Evolutionary conservation across 1,140 invertebrate genomes (phyloP), one percentile per base, ranked within the genome.

Genomic region (Drosophila sproati): DNA sequence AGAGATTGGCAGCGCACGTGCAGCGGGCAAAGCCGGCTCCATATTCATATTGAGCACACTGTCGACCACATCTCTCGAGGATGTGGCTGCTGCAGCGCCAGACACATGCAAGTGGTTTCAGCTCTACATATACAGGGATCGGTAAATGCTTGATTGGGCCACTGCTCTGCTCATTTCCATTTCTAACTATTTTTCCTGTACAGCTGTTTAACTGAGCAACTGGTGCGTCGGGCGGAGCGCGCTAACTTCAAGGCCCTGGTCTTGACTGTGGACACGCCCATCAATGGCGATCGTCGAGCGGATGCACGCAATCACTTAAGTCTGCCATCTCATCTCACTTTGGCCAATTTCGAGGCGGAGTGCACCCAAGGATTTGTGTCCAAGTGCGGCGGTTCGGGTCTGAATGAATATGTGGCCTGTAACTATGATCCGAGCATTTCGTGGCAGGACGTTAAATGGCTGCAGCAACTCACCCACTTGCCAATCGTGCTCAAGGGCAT

Each of bases 401-500:
- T 98, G 1, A 96, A 94, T 74, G 94, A 96, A 77, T 98, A 98
- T 82, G 95, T 97, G 0, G 94, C 93, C 5, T 94, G 93, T 61
- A 93, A 97, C 45, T 97, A 98, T 79, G 97, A 98, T 92, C 93
- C 95, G 48, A 94, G 95, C 1, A 79, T 98, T 4, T 95, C 95
- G 3, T 98, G 98, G 98, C 92, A 96, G 12, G 97, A 98, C 91
- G 94, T 99, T 1, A 92, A 94, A 52, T 98, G 97, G 98, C 93
- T 99, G 2, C 96, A 96, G 93, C 95, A 94, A 41, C 94, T 96
- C 28, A 98, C 97, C 0, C 94, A 94, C 5, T 91, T 99, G 12
- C 97, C 98, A 4, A 94, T 99, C 32, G 94, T 99, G 45, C 93
- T 98, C 0, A 99, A 99, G 94, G 98, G 98, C 28, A 95, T 99